Base-by-base conservation (phyloP, 2,888 invertebrate species). In the Liodrosophila aerea region DNA sequence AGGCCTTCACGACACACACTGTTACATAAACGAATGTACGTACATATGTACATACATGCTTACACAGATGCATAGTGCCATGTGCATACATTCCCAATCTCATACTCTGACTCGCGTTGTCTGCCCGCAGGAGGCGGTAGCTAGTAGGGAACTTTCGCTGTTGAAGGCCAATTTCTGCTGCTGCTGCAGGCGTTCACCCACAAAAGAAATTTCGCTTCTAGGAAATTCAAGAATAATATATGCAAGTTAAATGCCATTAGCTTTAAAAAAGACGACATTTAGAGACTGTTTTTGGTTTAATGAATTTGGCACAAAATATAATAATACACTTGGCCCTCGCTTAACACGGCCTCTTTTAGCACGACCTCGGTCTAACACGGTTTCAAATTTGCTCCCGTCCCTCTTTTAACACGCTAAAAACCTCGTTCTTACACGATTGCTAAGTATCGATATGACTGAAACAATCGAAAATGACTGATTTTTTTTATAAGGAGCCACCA, bases 1-100 rank as follows among this genome's bases (percentile, higher is more conserved):
- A 63, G 86, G 56, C 84, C 85, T 85, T 81, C 77, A 80, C 62
- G 73, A 71, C 47, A 27, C 54, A 33, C 58, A 33, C 43, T 31
- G 41, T 29, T 49, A 31, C 43, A 16, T 34, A 15, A 9, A 2
- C 53, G n/a, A n/a, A n/a, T n/a, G 37, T 39, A 43, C 18, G 9
- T 18, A 34, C 50, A 9, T 41, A 37, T 18, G n/a, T 34, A 40
- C 40, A 11, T 18, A n/a, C 7, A 12, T 45, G n/a, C n/a, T n/a
- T n/a, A n/a, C n/a, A n/a, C n/a, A n/a, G n/a, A n/a, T n/a, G n/a
- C n/a, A n/a, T n/a, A n/a, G n/a, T n/a, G 16, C 39, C 8, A 7
- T 7, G 4, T 8, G 5, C 15, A 49, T 34, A 41, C 39, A 34
- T 15, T 33, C 30, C 16, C 46, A n/a, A 59, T 37, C 58, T 68